phyloP scores from a whole-genome alignment of 2,797 vertebrate genomes.

The Molossus alvarezi region DNA sequence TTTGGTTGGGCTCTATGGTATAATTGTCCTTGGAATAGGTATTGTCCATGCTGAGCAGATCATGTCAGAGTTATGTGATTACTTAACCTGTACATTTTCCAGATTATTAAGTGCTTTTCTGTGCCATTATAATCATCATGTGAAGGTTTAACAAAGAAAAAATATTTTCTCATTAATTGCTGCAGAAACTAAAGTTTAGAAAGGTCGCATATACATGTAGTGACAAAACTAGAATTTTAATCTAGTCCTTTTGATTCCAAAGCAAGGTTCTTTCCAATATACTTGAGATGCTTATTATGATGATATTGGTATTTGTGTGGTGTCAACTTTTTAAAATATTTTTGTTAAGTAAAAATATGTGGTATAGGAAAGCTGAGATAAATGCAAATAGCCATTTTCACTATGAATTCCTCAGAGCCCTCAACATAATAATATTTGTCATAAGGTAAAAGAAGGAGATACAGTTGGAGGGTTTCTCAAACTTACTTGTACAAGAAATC shows the following conservation, averaged over 20 bases:
- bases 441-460: background rate
- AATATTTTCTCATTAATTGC: background rate
- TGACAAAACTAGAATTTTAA: background rate
- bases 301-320: background rate
- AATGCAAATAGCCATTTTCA: background rate
- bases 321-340: background rate
- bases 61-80: background rate
- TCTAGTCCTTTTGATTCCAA: background rate
- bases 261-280: background rate
- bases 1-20: accelerated
- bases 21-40: background rate
- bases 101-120: background rate
- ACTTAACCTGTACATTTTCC: background rate
- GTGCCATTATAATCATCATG: background rate
- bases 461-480: background rate
- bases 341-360: background rate
- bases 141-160: background rate
- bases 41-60: background rate
- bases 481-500: background rate
- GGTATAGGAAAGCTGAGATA: background rate
- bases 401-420: background rate
- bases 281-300: background rate
- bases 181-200: background rate
- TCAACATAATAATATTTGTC: background rate
- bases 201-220: background rate